Evolutionary conservation across 2,113 vertebrate genomes (phyloP).

Genomic region (Chlamydotis undulata): DNA sequence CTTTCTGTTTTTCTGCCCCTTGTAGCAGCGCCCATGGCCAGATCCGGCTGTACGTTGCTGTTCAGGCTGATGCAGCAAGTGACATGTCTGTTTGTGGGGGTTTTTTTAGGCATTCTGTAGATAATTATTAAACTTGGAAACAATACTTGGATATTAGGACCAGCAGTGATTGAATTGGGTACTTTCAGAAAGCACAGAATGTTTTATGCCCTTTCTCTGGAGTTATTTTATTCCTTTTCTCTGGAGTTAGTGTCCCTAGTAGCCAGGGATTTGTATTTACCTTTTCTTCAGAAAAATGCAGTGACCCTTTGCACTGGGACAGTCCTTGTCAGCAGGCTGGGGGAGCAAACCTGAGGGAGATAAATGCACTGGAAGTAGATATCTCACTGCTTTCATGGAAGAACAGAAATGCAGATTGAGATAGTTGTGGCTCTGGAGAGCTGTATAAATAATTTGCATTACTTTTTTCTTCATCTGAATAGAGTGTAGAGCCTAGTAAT

Average conservation of each 20-base stretch:
- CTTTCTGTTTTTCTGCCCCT: background rate
- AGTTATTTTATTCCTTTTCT: background rate
- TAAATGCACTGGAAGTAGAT: background rate
- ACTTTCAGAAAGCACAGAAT: background rate
- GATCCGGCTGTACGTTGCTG: background rate
- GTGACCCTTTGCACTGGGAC: background rate
- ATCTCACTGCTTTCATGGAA: background rate
- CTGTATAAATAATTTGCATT: background rate
- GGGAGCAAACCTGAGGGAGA: background rate
- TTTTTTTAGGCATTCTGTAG: background rate
- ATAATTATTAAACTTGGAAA: background rate
- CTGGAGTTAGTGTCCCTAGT: background rate
- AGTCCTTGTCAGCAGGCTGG: background rate
- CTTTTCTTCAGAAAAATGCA: background rate
- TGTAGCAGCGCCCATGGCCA: accelerated
- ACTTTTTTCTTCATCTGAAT: background rate
- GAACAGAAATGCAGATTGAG: background rate
- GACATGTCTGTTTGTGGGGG: too few relatives aligned
- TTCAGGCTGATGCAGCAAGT: background rate
- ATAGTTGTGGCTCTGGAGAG: background rate
- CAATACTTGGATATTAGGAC: background rate
- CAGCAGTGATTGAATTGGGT: background rate
- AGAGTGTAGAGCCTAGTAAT: background rate
- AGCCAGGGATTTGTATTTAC: background rate
- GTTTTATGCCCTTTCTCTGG: background rate